Conservation (phyloP, 2,888 invertebrate genomes). For the Phasia obesa region DNA sequence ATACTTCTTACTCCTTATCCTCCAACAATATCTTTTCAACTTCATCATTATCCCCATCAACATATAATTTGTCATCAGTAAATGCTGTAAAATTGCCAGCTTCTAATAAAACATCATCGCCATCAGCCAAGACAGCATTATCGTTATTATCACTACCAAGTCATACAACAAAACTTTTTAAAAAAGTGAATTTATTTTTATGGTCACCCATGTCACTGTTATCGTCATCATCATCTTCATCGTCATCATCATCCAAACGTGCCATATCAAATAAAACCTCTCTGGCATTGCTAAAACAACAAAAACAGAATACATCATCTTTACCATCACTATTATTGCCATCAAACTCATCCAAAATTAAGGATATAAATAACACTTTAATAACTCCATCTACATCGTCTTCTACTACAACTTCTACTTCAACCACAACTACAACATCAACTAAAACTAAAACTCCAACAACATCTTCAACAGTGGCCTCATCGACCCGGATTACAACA, state of each 20-base stretch:
- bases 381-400: slow-evolving; percentile 69
- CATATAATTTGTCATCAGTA: slow-evolving; percentile 19
- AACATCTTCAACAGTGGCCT: slow-evolving; percentile 61
- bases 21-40: slow-evolving; percentile 46
- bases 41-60: slow-evolving; percentile 43
- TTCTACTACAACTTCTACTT: slow-evolving; percentile 65
- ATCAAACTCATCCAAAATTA: slow-evolving; percentile 46
- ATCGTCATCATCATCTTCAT: slow-evolving; percentile 57
- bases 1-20: slow-evolving; percentile 64
- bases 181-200: slow-evolving; percentile 72
- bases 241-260: slow-evolving; percentile 70
- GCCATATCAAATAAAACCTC: slow-evolving; percentile 56
- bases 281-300: slow-evolving; percentile 34
- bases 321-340: slow-evolving; percentile 30
- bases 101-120: slow-evolving; percentile 59
- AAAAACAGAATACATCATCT: slow-evolving; percentile 11
- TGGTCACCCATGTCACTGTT: slow-evolving; percentile 73
- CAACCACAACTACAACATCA: slow-evolving; percentile 51
- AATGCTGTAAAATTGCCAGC: slow-evolving; percentile 58
- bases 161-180: slow-evolving; percentile 65
- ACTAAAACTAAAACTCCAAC: slow-evolving; percentile 45
- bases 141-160: slow-evolving; percentile 53
- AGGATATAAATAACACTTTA: slow-evolving; percentile 66
- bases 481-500: slow-evolving; percentile 67
- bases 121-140: slow-evolving; percentile 39